Evolutionary conservation across 2,113 vertebrate species (phyloP).

Genomic region (Phalacrocorax brasilianus): DNA sequence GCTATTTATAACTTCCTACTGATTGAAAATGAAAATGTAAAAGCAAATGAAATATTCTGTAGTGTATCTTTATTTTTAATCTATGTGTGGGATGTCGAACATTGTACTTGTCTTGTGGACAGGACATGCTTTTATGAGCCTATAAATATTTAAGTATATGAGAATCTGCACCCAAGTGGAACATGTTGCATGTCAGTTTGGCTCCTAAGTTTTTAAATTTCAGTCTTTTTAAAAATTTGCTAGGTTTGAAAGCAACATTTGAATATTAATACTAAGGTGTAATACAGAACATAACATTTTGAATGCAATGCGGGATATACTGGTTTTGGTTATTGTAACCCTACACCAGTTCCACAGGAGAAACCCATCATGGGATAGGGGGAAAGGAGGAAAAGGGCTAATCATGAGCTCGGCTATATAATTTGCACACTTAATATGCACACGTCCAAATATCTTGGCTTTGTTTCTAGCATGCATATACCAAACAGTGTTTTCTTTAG

Average conservation of each 20-base stretch:
- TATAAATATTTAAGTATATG: conserved; percentile 14
- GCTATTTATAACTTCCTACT: conserved; percentile 44
- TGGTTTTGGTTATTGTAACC: background rate
- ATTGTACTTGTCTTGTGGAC: conserved; percentile 35
- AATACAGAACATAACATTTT: background rate
- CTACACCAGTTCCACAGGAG: background rate
- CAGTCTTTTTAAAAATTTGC: background rate
- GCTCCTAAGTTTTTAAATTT: background rate
- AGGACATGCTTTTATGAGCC: conserved; percentile 33
- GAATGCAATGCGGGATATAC: background rate
- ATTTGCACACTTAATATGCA: conserved; percentile 4
- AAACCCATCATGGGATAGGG: background rate
- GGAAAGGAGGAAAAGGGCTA: conserved; percentile 34
- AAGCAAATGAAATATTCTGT: conserved; percentile 40
- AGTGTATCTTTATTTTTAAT: conserved; percentile 38
- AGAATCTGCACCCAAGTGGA: conserved; percentile 27
- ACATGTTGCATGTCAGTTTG: conserved; percentile 23
- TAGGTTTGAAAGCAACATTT: background rate
- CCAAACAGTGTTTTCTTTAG: background rate
- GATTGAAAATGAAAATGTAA: conserved; percentile 34
- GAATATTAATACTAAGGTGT: background rate
- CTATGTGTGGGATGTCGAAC: conserved; percentile 26
- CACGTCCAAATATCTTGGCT: background rate
- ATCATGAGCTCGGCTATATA: background rate
- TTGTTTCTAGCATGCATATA: conserved; percentile 1